Evolutionary conservation across 2,113 vertebrate genomes (phyloP).

Genomic region (Tachysurus vachellii): DNA sequence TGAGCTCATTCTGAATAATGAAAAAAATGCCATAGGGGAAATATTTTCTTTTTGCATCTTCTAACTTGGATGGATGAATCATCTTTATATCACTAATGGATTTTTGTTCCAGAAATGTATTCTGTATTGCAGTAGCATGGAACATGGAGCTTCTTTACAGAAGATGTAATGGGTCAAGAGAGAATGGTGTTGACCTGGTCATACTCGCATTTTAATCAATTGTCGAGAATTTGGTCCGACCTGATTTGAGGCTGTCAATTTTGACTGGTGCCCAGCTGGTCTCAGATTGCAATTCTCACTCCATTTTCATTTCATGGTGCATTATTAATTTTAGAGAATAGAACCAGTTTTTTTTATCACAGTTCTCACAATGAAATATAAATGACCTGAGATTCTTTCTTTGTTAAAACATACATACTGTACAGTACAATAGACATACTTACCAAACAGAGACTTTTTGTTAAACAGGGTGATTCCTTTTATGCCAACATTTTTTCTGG

Average conservation of each 20-base stretch:
- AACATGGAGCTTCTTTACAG: conserved; percentile 21
- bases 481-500: too few relatives aligned
- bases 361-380: conserved; percentile 31
- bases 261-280: conserved; percentile 58
- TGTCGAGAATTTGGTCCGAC: conserved; percentile 25
- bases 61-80: neutral
- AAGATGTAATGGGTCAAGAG: conserved; percentile 36
- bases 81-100: conserved; percentile 13
- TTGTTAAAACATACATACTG: neutral
- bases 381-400: neutral
- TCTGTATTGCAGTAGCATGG: neutral
- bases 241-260: conserved; percentile 45
- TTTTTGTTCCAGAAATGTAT: neutral
- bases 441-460: too few relatives aligned
- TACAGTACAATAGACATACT: neutral
- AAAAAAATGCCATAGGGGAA: neutral
- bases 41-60: neutral
- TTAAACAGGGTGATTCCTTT: too few relatives aligned
- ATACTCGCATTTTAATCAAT: conserved; percentile 51
- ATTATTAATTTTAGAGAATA: conserved; percentile 57
- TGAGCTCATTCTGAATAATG: neutral
- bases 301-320: conserved; percentile 63
- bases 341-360: neutral
- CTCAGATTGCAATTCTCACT: conserved; percentile 63
- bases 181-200: conserved; percentile 42